Evolutionary conservation across 2,888 invertebrate species (phyloP).

Genomic region (Serripes groenlandicus): DNA sequence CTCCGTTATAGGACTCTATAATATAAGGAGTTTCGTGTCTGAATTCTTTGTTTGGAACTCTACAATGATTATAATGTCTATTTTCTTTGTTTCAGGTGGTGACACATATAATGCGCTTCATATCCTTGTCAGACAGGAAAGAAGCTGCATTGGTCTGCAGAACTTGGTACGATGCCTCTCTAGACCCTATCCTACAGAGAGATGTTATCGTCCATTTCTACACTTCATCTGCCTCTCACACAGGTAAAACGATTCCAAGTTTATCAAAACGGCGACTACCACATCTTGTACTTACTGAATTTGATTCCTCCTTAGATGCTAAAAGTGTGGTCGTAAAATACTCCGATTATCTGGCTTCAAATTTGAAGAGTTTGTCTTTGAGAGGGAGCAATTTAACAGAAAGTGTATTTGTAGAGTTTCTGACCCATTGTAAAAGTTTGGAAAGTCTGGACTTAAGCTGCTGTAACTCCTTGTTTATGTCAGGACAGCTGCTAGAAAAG

Average conservation of each 20-base stretch:
- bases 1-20: no score
- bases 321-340: conserved; percentile 74
- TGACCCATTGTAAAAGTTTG: conserved; percentile 87
- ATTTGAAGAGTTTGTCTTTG: conserved; percentile 79
- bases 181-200: conserved; percentile 89
- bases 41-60: no score
- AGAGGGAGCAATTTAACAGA: conserved; percentile 83
- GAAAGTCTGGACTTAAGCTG: conserved; percentile 89
- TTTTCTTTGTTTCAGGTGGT: conserved; percentile 78
- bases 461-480: conserved; percentile 92
- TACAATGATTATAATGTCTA: no score
- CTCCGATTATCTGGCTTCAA: conserved; percentile 75
- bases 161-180: conserved; percentile 90
- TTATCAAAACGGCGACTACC: conserved; percentile 71
- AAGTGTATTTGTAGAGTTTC: conserved; percentile 77
- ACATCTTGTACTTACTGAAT: conserved; percentile 79
- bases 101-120: conserved; percentile 82
- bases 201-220: conserved; percentile 88
- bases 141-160: conserved; percentile 90
- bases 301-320: conserved; percentile 77
- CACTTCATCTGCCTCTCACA: conserved; percentile 63
- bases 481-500: conserved; percentile 90
- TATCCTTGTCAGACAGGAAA: conserved; percentile 89
- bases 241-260: conserved; percentile 56
- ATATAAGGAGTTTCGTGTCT: no score